These are phyloP conservation scores for Pseudopodoces humilis DNA, from an alignment of 2,113 vertebrate species.

Conservation along the genomic window DNA sequence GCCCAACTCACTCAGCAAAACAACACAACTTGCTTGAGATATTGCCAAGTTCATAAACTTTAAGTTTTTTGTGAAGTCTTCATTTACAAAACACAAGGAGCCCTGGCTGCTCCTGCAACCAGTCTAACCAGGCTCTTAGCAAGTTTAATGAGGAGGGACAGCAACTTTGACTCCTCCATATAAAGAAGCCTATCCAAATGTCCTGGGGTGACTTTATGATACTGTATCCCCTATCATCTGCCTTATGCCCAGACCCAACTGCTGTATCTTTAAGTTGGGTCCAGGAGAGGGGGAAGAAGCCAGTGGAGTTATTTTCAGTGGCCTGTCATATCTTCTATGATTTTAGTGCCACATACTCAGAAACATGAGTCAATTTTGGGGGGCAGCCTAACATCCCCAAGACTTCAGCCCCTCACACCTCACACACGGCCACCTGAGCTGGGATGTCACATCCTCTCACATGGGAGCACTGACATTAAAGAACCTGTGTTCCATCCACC, in stretches of 20 bases:
- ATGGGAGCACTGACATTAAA: fast-evolving
- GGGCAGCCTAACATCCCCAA: background rate
- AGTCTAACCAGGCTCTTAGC: background rate
- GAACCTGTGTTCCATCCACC: background rate
- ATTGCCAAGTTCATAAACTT: background rate
- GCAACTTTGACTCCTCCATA: background rate
- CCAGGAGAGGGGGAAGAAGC: background rate
- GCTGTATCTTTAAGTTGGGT: background rate
- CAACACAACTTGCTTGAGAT: background rate
- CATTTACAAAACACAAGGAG: background rate
- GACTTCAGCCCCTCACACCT: background rate
- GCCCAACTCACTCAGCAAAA: background rate
- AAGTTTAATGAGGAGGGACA: background rate
- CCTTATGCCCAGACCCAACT: background rate
- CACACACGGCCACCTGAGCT: fast-evolving
- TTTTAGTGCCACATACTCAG: background rate
- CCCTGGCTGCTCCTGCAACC: background rate
- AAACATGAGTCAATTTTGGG: fast-evolving
- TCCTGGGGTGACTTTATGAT: background rate
- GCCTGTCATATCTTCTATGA: background rate
- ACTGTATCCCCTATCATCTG: background rate
- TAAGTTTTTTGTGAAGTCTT: background rate
- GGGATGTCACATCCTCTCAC: background rate
- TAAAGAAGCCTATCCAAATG: background rate
- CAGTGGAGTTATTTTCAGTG: background rate